Conservation (phyloP, 2,113 vertebrate genomes). For the Cnemophilus loriae region DNA sequence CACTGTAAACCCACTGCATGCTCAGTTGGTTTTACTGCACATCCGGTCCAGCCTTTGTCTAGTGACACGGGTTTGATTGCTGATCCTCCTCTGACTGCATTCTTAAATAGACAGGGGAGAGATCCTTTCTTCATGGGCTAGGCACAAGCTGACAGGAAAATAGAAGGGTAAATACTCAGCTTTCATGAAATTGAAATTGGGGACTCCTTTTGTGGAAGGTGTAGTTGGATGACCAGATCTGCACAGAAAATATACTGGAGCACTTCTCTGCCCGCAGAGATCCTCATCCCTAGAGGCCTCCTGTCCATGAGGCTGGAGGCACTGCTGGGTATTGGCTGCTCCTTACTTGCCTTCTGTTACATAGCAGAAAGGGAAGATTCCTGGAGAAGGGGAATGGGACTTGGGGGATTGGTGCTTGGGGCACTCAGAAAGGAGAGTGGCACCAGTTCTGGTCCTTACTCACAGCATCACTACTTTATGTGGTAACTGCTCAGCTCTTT, state of each 20-base stretch:
- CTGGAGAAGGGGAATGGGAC: neutral
- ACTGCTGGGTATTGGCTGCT: neutral
- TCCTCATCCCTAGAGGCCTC: neutral
- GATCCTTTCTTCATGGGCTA: neutral
- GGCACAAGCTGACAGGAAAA: neutral
- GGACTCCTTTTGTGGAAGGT: neutral
- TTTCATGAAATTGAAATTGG: neutral
- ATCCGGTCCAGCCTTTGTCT: neutral
- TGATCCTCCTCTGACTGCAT: neutral
- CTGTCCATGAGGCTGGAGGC: neutral
- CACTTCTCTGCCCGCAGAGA: neutral
- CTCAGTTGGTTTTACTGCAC: neutral
- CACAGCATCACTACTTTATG: neutral
- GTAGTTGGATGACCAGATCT: neutral
- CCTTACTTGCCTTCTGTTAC: neutral
- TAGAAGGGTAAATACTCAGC: neutral
- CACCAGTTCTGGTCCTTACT: neutral
- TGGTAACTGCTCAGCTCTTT: neutral
- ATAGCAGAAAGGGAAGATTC: neutral
- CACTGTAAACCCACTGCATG: neutral
- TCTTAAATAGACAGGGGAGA: neutral
- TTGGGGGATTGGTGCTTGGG: neutral
- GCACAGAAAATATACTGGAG: neutral
- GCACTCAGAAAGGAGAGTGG: neutral
- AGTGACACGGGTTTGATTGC: neutral